Base-by-base conservation (phyloP, 37 sponge, comb jelly and placozoan genomes). In the Amphimedon queenslandica region DNA sequence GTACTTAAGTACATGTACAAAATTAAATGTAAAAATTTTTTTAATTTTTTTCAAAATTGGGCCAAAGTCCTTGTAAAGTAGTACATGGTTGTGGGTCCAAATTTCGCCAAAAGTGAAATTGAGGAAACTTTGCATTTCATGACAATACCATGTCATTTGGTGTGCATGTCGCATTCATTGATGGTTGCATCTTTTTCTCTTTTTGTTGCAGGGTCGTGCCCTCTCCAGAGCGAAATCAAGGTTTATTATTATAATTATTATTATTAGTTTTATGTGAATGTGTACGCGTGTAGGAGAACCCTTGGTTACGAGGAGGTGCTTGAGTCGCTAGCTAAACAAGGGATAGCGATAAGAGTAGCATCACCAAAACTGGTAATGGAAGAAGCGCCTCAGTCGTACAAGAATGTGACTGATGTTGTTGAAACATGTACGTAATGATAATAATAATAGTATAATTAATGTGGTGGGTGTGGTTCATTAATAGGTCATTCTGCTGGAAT, bases 331-430 rank as follows among this genome's bases (percentile, higher is more conserved):
- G 68, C 61, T 16, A 37, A 83, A 76, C 84, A 89, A 75, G 99
- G 99, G 18, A 98, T 98, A 21, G 71, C 99, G 8, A 98, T 98
- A 55, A 42, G 97, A 66, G 94, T 97, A 27, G 99, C 99, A 30
- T 94, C 95, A 37, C 99, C 99, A 20, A 98, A 98, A 67, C 86
- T 98, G 29, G 99, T 98, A 37, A 98, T 94, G 95, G 99, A 98
- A 56, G 99, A 98, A 87, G 99, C 99, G 31, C 95, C 99, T 33
- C 90, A 98, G 42, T 98, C 99, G 5, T 98, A 98, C 84, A 98
- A 98, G 84, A 90, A 98, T 84, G 99, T 98, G 31, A 98, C 99
- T 29, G 95, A 98, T 74, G 99, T 98, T 55, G 99, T 98, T 8
- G 75, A 98, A 55, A 94, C 95, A 53, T 94, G 95, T 92, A 57